phyloP scores from a whole-genome alignment of 2,888 invertebrate species.

The Graphium colonna region DNA sequence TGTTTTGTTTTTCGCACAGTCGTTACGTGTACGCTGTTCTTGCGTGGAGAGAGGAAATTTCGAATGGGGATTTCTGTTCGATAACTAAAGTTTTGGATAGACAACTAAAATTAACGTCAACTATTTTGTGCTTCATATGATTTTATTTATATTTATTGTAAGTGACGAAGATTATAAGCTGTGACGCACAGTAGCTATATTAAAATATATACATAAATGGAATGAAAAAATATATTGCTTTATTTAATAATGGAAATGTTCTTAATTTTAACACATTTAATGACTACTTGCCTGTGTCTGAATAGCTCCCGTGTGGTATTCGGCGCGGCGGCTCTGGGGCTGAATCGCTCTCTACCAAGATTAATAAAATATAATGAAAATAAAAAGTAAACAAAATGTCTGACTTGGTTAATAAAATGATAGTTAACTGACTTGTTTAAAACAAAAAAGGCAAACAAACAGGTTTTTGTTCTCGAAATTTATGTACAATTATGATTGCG shows the following conservation, averaged over 20 bases:
- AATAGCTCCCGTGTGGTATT: constrained; percentile 74
- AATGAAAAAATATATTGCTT: too few species aligned
- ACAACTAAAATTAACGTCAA: too few species aligned
- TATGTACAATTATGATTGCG: too few species aligned
- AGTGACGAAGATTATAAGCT: too few species aligned
- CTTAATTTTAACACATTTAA: background rate
- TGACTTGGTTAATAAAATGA: constrained; percentile 23
- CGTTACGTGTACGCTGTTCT: constrained; percentile 45
- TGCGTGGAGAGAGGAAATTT: constrained; percentile 32
- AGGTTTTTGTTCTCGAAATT: background rate
- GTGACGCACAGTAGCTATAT: background rate
- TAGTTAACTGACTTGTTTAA: constrained; percentile 8
- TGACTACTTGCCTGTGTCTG: constrained; percentile 77
- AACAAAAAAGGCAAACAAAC: constrained; percentile 1
- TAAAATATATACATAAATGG: too few species aligned
- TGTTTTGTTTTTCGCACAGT: constrained; percentile 68
- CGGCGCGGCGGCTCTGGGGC: constrained; percentile 84
- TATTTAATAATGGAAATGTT: background rate
- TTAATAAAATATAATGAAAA: constrained; percentile 56
- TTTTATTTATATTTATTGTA: too few species aligned
- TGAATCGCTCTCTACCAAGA: constrained; percentile 80
- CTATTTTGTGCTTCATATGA: too few species aligned
- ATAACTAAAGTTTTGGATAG: constrained; percentile 39
- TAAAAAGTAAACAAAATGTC: constrained; percentile 45
- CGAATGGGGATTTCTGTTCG: constrained; percentile 40